Evolutionary conservation across 2,113 vertebrate genomes (phyloP), one percentile per base, ranked within the genome.

Genomic region (Rhodinocichla rosea): DNA sequence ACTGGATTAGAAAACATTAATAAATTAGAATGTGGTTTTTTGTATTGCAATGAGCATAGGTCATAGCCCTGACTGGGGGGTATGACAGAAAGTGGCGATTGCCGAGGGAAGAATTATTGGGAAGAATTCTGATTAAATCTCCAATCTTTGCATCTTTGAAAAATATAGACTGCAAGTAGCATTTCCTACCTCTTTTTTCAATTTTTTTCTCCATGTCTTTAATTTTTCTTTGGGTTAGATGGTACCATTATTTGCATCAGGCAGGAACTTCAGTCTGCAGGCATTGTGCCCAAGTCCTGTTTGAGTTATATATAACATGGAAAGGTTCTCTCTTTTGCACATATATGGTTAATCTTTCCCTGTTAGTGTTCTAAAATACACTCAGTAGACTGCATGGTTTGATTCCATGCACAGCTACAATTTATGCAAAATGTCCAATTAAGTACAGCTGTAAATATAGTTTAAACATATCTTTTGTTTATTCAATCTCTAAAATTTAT

Each of bases 241-340:
- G 14, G 19, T 90, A 24, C 9, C 37, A 39, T 63, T 13, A 56
- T 13, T 70, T 87, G 4, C 40, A 69, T 42, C 27, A 60, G 39
- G 19, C 19, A 37, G 37, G 7, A 15, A 73, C 37, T 69, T 62
- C 23, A 56, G 9, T 59, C 35, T 7, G 0, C 47, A 62, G 28
- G 13, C n/a, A 53, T 26, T 7, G 4, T 11, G 9, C 32, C 26
- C 0, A 2, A 91, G n/a, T 55, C 23, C 21, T 4, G 0, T 1
- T 0, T 24, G 71, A 83, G 4, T 56, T 60, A 65, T 12, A 4
- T 10, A 45, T 8, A 3, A 50, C 22, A 63, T 13, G 24, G 21
- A 77, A 92, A 67, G 6, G 1, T 65, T 79, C 9, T 37, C 33
- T 71, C 63, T 59, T 89, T 77, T 26, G 19, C 42, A 27, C 2